Percentiles rank a stretch among this genome's conserved stretches.
Evolutionary conservation across 2,113 vertebrate genomes (phyloP).

Genomic region (Diphyllodes magnificus): DNA sequence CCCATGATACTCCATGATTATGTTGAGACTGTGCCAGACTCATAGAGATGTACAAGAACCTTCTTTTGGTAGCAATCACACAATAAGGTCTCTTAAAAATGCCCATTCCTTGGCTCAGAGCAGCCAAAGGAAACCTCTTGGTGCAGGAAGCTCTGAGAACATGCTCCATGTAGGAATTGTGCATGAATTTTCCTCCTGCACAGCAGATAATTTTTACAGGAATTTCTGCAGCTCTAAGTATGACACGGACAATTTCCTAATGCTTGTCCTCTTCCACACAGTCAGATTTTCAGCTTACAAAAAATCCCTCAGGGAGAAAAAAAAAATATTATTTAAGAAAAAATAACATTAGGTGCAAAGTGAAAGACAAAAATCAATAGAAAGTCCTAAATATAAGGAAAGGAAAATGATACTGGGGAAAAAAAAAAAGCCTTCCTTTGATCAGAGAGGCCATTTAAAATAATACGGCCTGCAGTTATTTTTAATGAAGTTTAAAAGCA

Average conservation of each 20-base stretch:
- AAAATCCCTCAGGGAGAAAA: not conserved
- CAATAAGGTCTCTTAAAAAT: not conserved
- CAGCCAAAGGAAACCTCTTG: not conserved
- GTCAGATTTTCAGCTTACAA: not conserved
- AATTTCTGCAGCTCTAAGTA: not conserved
- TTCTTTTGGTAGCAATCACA: not conserved
- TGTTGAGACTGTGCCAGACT: not conserved
- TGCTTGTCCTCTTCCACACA: not conserved
- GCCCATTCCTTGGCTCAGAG: not conserved
- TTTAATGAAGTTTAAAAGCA: constrained; percentile 46
- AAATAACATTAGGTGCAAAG: not conserved
- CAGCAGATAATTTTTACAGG: not conserved
- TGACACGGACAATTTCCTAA: not conserved
- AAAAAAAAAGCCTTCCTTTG: not conserved
- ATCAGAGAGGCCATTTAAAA: constrained; percentile 40
- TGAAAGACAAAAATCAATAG: not conserved
- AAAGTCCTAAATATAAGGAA: constrained; percentile 3
- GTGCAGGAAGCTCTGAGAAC: not conserved
- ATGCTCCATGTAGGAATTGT: not conserved
- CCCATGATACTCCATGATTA: too few species aligned
- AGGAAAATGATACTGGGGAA: not conserved
- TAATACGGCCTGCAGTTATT: constrained; percentile 9
- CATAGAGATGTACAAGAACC: not conserved
- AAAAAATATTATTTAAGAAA: not conserved
- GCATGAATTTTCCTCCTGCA: not conserved